Percentiles rank a stretch among this genome's conserved stretches.
phyloP scores from a whole-genome alignment of 35 echinoderm and acorn worm species.

The Patiria miniata region DNA sequence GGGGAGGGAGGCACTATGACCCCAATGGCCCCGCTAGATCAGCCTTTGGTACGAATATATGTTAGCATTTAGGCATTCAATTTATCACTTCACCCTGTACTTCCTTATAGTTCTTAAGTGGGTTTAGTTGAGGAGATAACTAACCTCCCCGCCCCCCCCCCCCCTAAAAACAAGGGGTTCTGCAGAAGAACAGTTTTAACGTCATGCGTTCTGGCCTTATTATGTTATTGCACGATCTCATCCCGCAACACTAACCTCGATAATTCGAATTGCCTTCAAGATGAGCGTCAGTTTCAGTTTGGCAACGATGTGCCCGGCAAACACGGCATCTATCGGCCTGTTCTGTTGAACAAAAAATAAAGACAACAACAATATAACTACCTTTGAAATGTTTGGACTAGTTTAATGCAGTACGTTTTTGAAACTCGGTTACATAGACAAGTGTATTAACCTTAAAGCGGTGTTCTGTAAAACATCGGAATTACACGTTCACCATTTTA shows the following conservation, averaged over 20 bases:
- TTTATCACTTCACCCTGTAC: too few relatives aligned
- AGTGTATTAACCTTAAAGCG: neutral
- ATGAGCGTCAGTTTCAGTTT: conserved; percentile 2
- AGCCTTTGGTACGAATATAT: too few relatives aligned
- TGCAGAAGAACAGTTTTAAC: too few relatives aligned
- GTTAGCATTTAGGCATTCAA: too few relatives aligned
- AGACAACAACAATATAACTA: neutral
- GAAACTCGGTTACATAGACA: neutral
- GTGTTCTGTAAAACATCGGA: neutral
- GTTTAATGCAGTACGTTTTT: neutral
- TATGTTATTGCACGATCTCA: too few relatives aligned
- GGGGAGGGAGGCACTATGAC: too few relatives aligned
- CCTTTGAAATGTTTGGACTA: neutral
- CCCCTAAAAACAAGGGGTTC: too few relatives aligned
- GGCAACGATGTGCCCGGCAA: neutral
- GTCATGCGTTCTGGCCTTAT: too few relatives aligned
- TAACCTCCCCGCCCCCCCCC: too few relatives aligned
- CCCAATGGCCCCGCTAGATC: too few relatives aligned
- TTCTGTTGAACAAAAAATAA: neutral
- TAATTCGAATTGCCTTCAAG: neutral
- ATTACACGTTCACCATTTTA: neutral
- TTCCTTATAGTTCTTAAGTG: too few relatives aligned
- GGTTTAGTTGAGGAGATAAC: too few relatives aligned
- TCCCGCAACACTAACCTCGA: neutral
- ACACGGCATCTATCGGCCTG: neutral